Evolutionary conservation across 1,140 invertebrate genomes (phyloP).

Genomic region (Euura saliciscinereae): DNA sequence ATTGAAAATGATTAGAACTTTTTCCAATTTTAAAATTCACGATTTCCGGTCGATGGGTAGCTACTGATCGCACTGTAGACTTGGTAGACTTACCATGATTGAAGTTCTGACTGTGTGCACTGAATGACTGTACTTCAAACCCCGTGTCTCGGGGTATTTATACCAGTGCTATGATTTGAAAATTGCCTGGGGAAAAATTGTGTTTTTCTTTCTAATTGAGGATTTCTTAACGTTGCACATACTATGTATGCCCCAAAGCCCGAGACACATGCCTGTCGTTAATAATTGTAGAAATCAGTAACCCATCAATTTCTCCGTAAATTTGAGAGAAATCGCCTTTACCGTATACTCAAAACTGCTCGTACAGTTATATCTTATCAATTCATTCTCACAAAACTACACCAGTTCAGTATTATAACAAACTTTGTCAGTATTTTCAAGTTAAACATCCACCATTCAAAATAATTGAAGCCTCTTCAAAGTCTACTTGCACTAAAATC

Average conservation of each 20-base stretch:
- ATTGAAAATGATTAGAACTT: neutral
- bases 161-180: neutral
- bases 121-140: slow-evolving; percentile 2
- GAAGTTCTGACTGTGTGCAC: slow-evolving; percentile 4
- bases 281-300: neutral
- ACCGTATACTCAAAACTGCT: neutral
- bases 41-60: neutral
- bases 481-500: too few relatives aligned
- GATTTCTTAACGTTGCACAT: neutral
- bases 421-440: too few relatives aligned
- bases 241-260: neutral
- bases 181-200: neutral
- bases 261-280: neutral
- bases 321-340: neutral
- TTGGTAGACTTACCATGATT: slow-evolving; percentile 3
- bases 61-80: neutral
- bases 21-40: neutral
- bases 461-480: too few relatives aligned
- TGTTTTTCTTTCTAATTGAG: neutral
- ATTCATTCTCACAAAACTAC: too few relatives aligned
- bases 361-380: too few relatives aligned
- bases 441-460: too few relatives aligned
- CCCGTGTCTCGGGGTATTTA: neutral
- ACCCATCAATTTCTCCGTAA: neutral
- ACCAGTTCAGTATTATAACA: too few relatives aligned